Percentiles rank a stretch among this genome's conserved stretches.
These are phyloP conservation scores for Polypedilum vanderplanki DNA, from an alignment of 1,140 invertebrate genomes.

Conservation along the genomic window DNA sequence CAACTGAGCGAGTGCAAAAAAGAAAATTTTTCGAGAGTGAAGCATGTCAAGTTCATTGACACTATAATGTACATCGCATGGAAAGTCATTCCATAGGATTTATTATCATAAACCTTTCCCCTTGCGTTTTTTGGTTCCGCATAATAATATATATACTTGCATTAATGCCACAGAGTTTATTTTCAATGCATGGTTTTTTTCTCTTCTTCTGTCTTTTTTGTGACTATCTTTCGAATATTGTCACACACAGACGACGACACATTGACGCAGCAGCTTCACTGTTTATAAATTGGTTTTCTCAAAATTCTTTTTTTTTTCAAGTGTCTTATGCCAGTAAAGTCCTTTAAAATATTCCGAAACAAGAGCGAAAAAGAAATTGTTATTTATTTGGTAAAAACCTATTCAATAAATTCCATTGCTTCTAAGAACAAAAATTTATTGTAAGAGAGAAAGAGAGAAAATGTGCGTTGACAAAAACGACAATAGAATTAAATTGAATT, in stretches of 20 bases:
- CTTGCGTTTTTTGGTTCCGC: slow-evolving; percentile 1
- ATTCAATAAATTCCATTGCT: too few relatives aligned
- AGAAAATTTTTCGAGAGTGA: not conserved
- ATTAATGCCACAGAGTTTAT: not conserved
- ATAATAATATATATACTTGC: not conserved
- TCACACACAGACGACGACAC: too few relatives aligned
- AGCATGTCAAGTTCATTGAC: slow-evolving; percentile 25
- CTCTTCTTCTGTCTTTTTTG: too few relatives aligned
- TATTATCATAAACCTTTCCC: slow-evolving; percentile 20
- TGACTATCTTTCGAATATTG: too few relatives aligned
- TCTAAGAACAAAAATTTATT: too few relatives aligned
- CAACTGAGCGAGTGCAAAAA: not conserved
- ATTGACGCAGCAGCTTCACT: too few relatives aligned
- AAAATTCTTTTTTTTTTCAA: not conserved
- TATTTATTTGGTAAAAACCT: not conserved
- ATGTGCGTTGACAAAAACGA: not conserved
- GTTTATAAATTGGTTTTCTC: not conserved
- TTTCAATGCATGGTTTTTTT: too few relatives aligned
- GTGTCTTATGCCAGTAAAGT: not conserved
- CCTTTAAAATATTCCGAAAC: not conserved
- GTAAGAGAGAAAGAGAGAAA: not conserved
- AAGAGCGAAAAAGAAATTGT: not conserved
- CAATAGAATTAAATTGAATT: slow-evolving; percentile 15
- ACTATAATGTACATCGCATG: not conserved
- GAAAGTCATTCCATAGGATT: slow-evolving; percentile 17